These are phyloP conservation scores for Heterochromis multidens DNA, from an alignment of 2,113 vertebrate species.

Conservation along the genomic window DNA sequence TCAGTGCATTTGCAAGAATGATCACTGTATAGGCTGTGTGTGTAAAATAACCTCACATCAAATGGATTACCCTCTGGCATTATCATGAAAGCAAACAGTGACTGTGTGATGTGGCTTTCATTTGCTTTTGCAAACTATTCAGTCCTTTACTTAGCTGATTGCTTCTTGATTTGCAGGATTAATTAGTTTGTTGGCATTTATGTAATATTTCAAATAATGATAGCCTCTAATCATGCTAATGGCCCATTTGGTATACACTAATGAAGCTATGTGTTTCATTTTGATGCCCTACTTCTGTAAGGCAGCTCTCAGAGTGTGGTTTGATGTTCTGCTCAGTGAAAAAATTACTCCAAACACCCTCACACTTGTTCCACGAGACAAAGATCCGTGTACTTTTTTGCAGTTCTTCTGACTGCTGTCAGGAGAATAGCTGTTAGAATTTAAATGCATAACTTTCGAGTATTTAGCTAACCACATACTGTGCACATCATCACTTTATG, in stretches of 20 bases:
- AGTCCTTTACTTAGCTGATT: not conserved
- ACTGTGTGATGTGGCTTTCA: not conserved
- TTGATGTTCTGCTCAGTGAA: not conserved
- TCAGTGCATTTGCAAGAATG: not conserved
- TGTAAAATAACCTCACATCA: not conserved
- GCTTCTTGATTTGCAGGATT: conserved; percentile 3
- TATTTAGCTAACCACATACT: not conserved
- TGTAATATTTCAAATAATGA: conserved; percentile 16
- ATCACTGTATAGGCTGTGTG: not conserved
- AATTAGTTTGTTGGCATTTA: conserved; percentile 12
- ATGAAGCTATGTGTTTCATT: conserved; percentile 2
- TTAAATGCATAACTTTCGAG: not conserved
- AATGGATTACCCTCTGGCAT: not conserved
- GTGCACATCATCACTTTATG: not conserved
- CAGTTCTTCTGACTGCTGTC: not conserved
- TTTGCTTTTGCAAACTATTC: conserved; percentile 1
- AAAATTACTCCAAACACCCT: not conserved
- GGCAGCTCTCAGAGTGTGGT: not conserved
- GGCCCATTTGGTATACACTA: not conserved
- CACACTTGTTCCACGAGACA: conserved; percentile 5
- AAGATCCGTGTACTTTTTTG: not conserved
- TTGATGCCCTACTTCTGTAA: not conserved
- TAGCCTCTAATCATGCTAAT: conserved; percentile 23
- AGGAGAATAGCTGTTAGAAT: not conserved
- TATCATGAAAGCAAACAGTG: not conserved